Base-by-base conservation (phyloP, 1,140 invertebrate genomes). In the Helicoverpa armigera region DNA sequence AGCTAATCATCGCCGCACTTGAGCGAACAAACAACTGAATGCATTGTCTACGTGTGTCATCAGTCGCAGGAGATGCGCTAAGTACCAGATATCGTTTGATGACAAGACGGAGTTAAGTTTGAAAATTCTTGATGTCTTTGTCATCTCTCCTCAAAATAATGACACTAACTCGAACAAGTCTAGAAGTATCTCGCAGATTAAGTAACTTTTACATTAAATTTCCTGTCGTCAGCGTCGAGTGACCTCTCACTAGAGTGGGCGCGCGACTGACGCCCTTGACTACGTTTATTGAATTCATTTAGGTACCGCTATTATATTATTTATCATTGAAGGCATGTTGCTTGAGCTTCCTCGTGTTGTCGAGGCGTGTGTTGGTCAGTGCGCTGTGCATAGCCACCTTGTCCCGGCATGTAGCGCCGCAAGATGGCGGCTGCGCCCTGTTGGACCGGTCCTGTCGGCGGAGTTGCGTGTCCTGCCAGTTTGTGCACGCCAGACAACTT, bases 171-270 rank as follows among this genome's bases (percentile, higher is more conserved):
- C 0, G 29, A 18, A 31, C 60, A 13, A 18, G 60, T 58, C 7
- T 23, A 23, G 13, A 1, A 4, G 35, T 35, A 35, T 14, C 60
- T 3, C 12, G 29, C 31, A 7, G 31, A 31, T 14, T 63, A 23
- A 23, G 23, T 23, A 29, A 63, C 60, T 63, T 63, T 16, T 65
- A 65, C 35, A 16, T 65, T 65, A 65, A n/a, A 16, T 65, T 65
- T 65, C 63, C 63, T 65, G 35, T 48, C 14, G 14, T 16, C 16
- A 9, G 35, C 35, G 35, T 43, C 35, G 35, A 5, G 12, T 29
- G 63, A 65, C 35, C 63, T 65, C n/a, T 65, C 12, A 9, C 2
- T 10, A 9, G 23, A 13, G 3, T 61, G 4, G 58, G 23, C 14
- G 58, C 58, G 12, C 9, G 12, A 29, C 23, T 61, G 11, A 9